Percentiles rank a stretch among this genome's conserved stretches.
Conservation (phyloP, 1,140 invertebrate species). For the Harpegnathos saltator region DNA sequence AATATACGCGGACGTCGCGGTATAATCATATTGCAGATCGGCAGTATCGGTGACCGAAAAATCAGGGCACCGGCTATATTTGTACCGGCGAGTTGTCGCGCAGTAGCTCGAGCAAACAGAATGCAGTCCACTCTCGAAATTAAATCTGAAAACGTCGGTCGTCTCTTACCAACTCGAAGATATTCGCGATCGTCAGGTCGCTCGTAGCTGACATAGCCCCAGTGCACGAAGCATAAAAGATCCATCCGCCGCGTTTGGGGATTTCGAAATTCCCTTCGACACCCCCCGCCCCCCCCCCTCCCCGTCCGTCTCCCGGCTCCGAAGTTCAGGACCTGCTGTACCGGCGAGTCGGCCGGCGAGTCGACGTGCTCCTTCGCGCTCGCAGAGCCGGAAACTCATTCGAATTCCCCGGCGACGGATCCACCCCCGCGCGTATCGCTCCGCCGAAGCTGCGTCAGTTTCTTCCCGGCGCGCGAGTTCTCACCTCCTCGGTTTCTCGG, state of each 20-base stretch:
- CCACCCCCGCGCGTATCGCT: slow-evolving; percentile 42
- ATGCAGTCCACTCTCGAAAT: not conserved
- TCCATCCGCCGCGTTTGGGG: no score
- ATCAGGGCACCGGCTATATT: no score
- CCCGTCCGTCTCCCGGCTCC: no score
- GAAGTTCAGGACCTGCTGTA: no score
- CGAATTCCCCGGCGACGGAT: slow-evolving; percentile 45
- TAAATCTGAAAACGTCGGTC: not conserved
- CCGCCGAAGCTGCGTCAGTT: not conserved
- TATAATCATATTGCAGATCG: no score
- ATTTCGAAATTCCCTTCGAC: no score
- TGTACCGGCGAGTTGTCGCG: no score
- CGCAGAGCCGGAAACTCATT: slow-evolving; percentile 51
- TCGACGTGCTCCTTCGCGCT: slow-evolving; percentile 1
- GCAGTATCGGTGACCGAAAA: no score
- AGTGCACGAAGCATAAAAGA: not conserved
- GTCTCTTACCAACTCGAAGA: not conserved
- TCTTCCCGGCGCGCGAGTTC: slow-evolving; percentile 29
- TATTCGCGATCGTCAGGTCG: not conserved
- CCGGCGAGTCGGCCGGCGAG: slow-evolving; percentile 19
- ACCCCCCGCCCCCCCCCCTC: no score
- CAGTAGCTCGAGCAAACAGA: no score
- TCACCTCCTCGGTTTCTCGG: slow-evolving; percentile 2
- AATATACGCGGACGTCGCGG: no score
- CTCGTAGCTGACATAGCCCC: not conserved